Evolutionary conservation across 2,888 invertebrate genomes (phyloP).

Genomic region (Macrosoma leucophasiata): DNA sequence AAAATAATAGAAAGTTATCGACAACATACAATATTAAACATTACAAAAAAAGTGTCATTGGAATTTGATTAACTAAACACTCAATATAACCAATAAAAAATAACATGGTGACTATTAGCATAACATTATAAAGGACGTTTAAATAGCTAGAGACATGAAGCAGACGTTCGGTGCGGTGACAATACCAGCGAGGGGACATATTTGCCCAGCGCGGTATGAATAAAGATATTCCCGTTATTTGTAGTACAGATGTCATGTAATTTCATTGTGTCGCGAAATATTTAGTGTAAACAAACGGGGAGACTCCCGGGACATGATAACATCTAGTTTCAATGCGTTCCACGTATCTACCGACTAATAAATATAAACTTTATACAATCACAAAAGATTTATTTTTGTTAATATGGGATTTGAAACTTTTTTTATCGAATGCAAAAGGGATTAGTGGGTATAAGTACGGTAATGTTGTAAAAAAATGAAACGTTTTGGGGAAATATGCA

Average conservation of each 20-base stretch:
- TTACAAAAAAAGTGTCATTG: too few relatives aligned
- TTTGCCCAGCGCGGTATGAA: slow-evolving; percentile 69
- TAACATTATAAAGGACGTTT: slow-evolving; percentile 15
- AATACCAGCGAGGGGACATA: slow-evolving; percentile 55
- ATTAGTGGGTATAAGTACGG: slow-evolving; percentile 56
- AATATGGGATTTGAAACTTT: slow-evolving; percentile 62
- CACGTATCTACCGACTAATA: slow-evolving; percentile 46
- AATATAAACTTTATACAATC: slow-evolving; percentile 61
- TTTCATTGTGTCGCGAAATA: slow-evolving; percentile 73
- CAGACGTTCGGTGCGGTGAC: slow-evolving; percentile 59
- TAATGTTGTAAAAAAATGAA: too few relatives aligned
- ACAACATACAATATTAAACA: too few relatives aligned
- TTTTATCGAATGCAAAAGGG: slow-evolving; percentile 53
- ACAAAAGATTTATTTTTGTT: slow-evolving; percentile 47
- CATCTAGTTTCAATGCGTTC: slow-evolving; percentile 59
- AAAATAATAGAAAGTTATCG: too few relatives aligned
- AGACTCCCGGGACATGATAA: slow-evolving; percentile 57
- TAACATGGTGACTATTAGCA: too few relatives aligned
- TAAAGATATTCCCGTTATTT: slow-evolving; percentile 76
- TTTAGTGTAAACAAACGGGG: slow-evolving; percentile 73
- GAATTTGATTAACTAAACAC: too few relatives aligned
- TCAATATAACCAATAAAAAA: too few relatives aligned
- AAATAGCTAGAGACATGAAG: slow-evolving; percentile 51
- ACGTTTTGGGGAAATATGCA: background rate
- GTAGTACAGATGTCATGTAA: slow-evolving; percentile 76